Evolutionary conservation across 2,113 vertebrate genomes (phyloP).

Genomic region (human (Homo sapiens)): GRCh38 chr16:77310001-77310500

Average conservation of each 20-base stretch:
- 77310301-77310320: not conserved
- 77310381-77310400: not conserved
- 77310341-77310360: not conserved
- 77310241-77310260: not conserved
- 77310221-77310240: not conserved
- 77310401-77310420: not conserved
- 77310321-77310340: not conserved
- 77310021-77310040: not conserved
- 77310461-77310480: not conserved
- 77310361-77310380: rapidly evolving
- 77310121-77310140: not conserved
- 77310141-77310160: not conserved
- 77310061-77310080: not conserved
- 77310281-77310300: not conserved
- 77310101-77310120: not conserved
- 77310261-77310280: not conserved
- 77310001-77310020: not conserved
- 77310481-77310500: not conserved
- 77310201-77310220: not conserved
- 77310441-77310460: not conserved
- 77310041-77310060: not conserved
- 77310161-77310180: not conserved
- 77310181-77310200: not conserved
- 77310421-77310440: not conserved
- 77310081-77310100: too few species aligned